Evolutionary conservation across 2,113 vertebrate genomes (phyloP).

Genomic region (Diadophis punctatus): DNA sequence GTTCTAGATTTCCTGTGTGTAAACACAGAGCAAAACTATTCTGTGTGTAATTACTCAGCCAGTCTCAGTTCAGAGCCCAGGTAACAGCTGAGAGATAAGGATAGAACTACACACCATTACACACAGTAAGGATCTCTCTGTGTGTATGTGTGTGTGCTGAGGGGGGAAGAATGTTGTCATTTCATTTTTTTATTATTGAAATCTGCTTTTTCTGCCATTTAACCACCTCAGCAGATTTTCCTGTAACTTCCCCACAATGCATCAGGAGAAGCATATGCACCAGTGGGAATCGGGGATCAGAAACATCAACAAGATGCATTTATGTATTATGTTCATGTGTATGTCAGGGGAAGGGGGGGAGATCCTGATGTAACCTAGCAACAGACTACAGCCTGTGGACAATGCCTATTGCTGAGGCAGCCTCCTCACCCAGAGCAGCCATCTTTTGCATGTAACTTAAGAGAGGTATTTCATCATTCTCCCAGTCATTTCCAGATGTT

Average conservation of each 20-base stretch:
- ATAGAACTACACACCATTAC: not conserved
- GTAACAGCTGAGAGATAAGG: conserved; percentile 11
- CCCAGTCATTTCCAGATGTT: conserved; percentile 40
- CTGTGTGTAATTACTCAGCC: not conserved
- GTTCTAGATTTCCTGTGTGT: not conserved
- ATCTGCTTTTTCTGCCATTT: conserved; percentile 24
- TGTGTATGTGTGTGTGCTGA: not conserved
- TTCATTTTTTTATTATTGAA: not conserved
- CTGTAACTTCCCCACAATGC: conserved; percentile 15
- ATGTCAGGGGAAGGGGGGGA: conserved; percentile 10
- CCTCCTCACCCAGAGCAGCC: conserved; percentile 61
- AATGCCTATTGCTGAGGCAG: conserved; percentile 51
- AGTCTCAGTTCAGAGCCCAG: not conserved
- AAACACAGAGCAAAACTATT: conserved; percentile 3
- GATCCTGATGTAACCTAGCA: conserved; percentile 63
- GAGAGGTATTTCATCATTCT: conserved; percentile 55
- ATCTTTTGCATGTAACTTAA: conserved; percentile 55
- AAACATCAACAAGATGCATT: conserved; percentile 9
- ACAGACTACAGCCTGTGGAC: conserved; percentile 50
- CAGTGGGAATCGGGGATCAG: not conserved
- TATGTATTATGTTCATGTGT: conserved; percentile 23
- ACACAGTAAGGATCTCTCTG: not conserved
- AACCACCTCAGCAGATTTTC: not conserved
- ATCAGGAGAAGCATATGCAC: not conserved
- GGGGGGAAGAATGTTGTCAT: not conserved